These are phyloP conservation scores for Gadopsis marmoratus DNA, from an alignment of 2,797 vertebrate species.

Conservation along the genomic window DNA sequence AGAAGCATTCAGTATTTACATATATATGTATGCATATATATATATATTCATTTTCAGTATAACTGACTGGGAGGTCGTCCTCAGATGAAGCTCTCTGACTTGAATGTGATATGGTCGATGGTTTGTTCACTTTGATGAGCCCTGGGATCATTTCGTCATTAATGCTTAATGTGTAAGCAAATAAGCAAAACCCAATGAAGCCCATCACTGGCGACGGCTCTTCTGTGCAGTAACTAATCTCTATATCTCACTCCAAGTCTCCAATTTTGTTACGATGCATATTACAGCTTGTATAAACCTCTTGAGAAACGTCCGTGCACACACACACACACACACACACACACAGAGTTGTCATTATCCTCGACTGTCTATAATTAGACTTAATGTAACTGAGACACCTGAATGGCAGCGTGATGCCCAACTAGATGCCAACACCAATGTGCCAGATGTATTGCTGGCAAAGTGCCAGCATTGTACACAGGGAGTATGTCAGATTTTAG, in stretches of 20 bases:
- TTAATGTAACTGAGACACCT: slow-evolving; percentile 29
- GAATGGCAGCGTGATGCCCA: slow-evolving; percentile 26
- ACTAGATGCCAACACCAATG: slow-evolving; percentile 15
- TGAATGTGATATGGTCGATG: not conserved
- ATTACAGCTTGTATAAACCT: slow-evolving; percentile 44
- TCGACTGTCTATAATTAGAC: slow-evolving; percentile 41
- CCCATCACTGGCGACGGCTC: slow-evolving; percentile 6
- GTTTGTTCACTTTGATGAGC: slow-evolving; percentile 3
- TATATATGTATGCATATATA: too few relatives aligned
- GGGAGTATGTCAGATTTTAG: slow-evolving; percentile 29
- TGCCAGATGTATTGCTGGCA: slow-evolving; percentile 31
- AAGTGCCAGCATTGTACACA: slow-evolving; percentile 12
- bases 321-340: not conserved
- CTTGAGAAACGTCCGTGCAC: slow-evolving; percentile 19
- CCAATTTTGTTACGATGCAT: slow-evolving; percentile 37
- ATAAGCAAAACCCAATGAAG: slow-evolving; percentile 21
- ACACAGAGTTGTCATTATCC: slow-evolving; percentile 27
- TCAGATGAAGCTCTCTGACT: not conserved
- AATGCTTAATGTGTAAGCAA: slow-evolving; percentile 27
- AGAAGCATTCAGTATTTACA: not conserved
- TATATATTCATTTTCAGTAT: not conserved
- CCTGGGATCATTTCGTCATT: slow-evolving; percentile 2
- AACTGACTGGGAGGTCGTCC: not conserved
- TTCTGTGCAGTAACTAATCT: slow-evolving; percentile 35
- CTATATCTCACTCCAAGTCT: slow-evolving; percentile 51